Evolutionary conservation across 2,797 vertebrate species (phyloP).

Genomic region (Decapterus maruadsi): DNA sequence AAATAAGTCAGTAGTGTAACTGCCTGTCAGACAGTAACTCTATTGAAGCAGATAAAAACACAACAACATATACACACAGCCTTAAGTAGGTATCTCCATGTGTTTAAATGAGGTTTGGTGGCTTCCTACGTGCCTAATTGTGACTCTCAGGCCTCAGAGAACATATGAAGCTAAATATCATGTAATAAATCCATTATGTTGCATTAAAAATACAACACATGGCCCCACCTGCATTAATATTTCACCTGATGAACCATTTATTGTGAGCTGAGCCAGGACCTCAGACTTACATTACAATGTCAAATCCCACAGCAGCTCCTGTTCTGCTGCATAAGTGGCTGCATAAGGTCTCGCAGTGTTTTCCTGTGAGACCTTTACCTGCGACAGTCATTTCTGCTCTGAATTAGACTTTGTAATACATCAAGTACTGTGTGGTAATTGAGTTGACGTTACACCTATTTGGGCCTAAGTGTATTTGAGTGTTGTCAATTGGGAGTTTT

Average conservation of each 20-base stretch:
- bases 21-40: conserved; percentile 49
- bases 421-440: conserved; percentile 44
- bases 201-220: conserved; percentile 75
- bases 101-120: background rate
- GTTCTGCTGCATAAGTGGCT: conserved; percentile 54
- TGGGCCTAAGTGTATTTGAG: conserved; percentile 1
- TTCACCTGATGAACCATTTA: conserved; percentile 75
- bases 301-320: conserved; percentile 45
- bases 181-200: conserved; percentile 71
- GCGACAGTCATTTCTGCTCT: conserved; percentile 26
- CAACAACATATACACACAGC: background rate
- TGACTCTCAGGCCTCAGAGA: conserved; percentile 10
- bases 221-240: conserved; percentile 73
- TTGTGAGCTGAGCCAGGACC: conserved; percentile 53
- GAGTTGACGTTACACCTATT: conserved; percentile 50
- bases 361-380: conserved; percentile 45
- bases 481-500: background rate
- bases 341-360: background rate
- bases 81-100: background rate
- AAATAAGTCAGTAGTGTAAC: conserved; percentile 56
- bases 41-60: conserved; percentile 22
- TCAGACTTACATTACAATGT: conserved; percentile 58
- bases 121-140: conserved; percentile 3
- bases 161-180: conserved; percentile 51
- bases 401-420: conserved; percentile 58